Evolutionary conservation across 2,113 vertebrate genomes (phyloP).

Genomic region (Peromyscus californicus): DNA sequence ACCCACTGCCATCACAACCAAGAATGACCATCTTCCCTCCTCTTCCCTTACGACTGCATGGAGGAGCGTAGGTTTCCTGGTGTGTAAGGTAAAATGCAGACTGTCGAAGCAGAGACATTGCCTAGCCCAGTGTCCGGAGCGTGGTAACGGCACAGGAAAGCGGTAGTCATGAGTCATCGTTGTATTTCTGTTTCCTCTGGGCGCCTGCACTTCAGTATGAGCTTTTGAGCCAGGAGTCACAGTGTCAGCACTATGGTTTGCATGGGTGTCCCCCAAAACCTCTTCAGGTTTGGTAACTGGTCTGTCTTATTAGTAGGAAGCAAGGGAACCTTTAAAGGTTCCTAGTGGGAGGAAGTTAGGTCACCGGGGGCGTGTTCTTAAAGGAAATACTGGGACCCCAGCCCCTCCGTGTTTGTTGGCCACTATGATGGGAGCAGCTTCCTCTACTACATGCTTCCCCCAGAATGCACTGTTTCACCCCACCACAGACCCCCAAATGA

Average conservation of each 20-base stretch:
- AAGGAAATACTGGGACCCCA: background rate
- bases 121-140: background rate
- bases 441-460: background rate
- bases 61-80: background rate
- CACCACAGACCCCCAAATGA: background rate
- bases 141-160: background rate
- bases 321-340: background rate
- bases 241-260: no score
- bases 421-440: background rate
- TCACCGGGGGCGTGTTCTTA: background rate
- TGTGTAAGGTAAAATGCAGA: background rate
- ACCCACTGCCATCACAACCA: fast-evolving
- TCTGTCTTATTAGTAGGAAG: background rate
- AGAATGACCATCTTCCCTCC: background rate
- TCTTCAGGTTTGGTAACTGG: background rate
- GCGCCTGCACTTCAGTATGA: background rate
- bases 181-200: background rate
- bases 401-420: background rate
- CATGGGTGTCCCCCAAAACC: background rate
- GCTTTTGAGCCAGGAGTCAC: background rate
- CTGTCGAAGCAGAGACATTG: background rate
- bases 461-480: background rate
- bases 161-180: background rate
- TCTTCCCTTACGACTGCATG: background rate
- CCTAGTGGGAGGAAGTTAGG: background rate